Base-by-base conservation (phyloP, 2,888 invertebrate genomes). In the Pachliopta kotzebuea region DNA sequence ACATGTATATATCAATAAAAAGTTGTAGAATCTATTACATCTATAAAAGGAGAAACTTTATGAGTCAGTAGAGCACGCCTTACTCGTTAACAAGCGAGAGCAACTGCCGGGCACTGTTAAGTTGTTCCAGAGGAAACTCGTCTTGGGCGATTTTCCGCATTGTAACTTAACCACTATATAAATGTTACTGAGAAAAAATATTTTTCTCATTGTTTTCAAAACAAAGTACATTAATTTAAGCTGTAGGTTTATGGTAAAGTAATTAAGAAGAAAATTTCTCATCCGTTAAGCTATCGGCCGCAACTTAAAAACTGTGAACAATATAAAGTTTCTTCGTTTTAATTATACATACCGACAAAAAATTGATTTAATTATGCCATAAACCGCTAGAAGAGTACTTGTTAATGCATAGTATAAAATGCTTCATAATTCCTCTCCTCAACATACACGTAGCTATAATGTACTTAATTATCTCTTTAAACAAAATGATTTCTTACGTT, bases 41-140 rank as follows among this genome's bases (percentile, higher is more conserved):
- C 72, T 74, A 78, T 76, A 79, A 81, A 77, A 77, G 76, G 77
- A 79, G 84, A 82, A 82, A 76, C 77, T 76, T 79, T 81, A 78
- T 70, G 76, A 79, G 81, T 79, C 71, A 82, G 83, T 84, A 70
- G 81, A 74, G 70, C 83, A 74, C 71, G 69, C 68, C 65, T 68
- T 70, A 68, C 65, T 67, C 24, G 68, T 63, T 70, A 65, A 65
- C 62, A 49, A 61, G 62, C 65, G 61, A 62, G 58, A 65, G 54
- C 72, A 71, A 72, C 69, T 67, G 69, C 69, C 67, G 65, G 65
- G 67, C 67, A 66, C 67, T 69, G 66, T 63, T 62, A 70, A 61
- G 56, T 68, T 64, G 66, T 59, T 45, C 50, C 59, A 50, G 60
- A 65, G 62, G 59, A 67, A 60, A 64, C 64, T 52, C 26, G 57